Conservation (phyloP, 2,113 vertebrate genomes). For the Camelus bactrianus region DNA sequence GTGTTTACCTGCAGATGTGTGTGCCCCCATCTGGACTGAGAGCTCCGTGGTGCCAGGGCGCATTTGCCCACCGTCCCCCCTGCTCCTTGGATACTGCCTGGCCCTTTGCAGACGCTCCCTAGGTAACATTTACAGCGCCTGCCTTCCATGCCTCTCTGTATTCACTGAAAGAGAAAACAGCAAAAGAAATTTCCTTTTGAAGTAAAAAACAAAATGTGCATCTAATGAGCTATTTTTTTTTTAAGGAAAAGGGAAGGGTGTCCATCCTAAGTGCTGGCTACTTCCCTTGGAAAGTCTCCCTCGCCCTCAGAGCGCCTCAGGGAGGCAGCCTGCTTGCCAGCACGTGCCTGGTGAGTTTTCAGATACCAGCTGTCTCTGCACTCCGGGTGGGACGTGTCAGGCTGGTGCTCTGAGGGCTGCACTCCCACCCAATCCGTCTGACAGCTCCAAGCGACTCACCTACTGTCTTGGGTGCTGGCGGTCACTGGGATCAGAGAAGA, state of each 20-base stretch:
- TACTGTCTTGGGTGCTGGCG: accelerated
- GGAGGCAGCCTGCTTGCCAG: neutral
- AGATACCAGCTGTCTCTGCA: neutral
- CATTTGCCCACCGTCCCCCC: no score
- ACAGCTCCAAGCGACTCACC: neutral
- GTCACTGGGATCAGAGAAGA: neutral
- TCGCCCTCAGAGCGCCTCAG: neutral
- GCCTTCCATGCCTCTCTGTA: neutral
- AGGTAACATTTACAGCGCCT: accelerated
- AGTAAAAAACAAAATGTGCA: neutral
- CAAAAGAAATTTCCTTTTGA: neutral
- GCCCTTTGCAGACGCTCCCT: neutral
- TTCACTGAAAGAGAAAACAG: neutral
- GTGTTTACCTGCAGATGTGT: accelerated
- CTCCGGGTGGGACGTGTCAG: accelerated
- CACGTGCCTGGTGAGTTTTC: neutral
- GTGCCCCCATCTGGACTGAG: accelerated
- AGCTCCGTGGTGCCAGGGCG: accelerated
- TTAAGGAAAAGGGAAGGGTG: neutral
- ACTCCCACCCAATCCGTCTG: neutral
- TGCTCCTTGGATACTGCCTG: neutral
- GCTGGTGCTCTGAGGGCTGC: neutral
- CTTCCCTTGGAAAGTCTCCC: neutral
- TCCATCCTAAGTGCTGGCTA: neutral
- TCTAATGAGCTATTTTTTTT: neutral